phyloP scores from a whole-genome alignment of 1,140 invertebrate species.

The Drosophila lacteicornis region DNA sequence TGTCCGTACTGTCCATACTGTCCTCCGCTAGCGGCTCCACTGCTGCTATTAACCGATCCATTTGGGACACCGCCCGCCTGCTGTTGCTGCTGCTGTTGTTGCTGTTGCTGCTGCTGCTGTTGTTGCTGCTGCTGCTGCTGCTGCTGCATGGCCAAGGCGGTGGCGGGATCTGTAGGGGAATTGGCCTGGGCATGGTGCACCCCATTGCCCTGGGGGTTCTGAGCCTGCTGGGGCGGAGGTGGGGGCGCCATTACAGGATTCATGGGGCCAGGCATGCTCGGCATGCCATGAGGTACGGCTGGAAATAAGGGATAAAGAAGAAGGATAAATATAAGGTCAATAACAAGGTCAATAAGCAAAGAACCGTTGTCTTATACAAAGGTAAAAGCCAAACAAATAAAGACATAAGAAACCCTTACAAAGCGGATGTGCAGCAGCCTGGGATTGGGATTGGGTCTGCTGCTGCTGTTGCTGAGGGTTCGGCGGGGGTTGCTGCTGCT shows the following conservation, averaged over 20 bases:
- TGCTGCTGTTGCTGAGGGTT: constrained; percentile 43
- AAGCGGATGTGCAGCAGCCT: constrained; percentile 85
- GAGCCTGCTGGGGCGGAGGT: constrained; percentile 71
- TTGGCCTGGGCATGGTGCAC: constrained; percentile 69
- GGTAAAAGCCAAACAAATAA: neutral
- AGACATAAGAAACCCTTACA: constrained; percentile 86
- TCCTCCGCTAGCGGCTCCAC: constrained; percentile 30
- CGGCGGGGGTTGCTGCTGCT: constrained; percentile 46
- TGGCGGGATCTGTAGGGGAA: constrained; percentile 67
- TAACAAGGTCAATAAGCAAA: too few species aligned
- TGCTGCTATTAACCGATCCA: constrained; percentile 44
- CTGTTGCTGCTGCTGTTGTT: constrained; percentile 43
- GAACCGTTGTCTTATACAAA: neutral
- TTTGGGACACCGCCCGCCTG: constrained; percentile 58
- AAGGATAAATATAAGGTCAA: neutral
- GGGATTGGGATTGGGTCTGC: constrained; percentile 65
- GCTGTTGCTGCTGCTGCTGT: constrained; percentile 36
- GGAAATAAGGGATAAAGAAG: constrained; percentile 4
- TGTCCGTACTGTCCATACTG: constrained; percentile 63
- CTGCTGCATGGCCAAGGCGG: constrained; percentile 67
- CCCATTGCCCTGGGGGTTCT: constrained; percentile 76
- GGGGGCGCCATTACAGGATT: constrained; percentile 81
- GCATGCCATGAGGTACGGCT: constrained; percentile 82
- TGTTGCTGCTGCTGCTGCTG: constrained; percentile 58
- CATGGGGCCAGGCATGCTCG: constrained; percentile 75